These are phyloP conservation scores for Podarcis siculus DNA, from an alignment of 2,797 vertebrate genomes.

Conservation along the genomic window DNA sequence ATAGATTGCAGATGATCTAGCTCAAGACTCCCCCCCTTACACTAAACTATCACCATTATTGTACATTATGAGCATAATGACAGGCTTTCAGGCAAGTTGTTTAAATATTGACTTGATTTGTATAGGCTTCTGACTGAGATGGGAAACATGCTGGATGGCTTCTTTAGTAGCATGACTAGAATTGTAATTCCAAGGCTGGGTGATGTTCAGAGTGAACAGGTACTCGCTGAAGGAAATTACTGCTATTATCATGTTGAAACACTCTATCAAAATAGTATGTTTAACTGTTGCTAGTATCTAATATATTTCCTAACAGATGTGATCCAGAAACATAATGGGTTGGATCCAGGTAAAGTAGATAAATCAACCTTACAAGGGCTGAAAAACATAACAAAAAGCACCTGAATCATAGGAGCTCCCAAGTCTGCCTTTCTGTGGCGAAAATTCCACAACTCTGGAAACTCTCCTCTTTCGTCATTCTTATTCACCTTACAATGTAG, in stretches of 20 bases:
- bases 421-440: neutral
- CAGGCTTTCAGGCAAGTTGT: conserved; percentile 1
- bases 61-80: conserved; percentile 6
- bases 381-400: neutral
- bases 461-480: neutral
- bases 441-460: neutral
- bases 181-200: conserved; percentile 33
- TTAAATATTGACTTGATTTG: conserved; percentile 15
- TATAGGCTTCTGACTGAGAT: conserved; percentile 9
- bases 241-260: conserved; percentile 14
- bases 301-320: neutral
- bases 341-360: neutral
- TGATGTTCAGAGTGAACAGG: conserved; percentile 3
- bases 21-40: neutral
- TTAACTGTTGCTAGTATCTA: neutral
- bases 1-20: neutral
- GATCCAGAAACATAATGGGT: neutral
- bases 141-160: neutral
- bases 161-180: neutral
- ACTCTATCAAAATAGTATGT: neutral
- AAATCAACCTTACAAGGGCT: neutral
- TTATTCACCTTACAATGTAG: neutral
- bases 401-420: neutral
- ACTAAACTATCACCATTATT: neutral
- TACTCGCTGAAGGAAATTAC: conserved; percentile 32